phyloP scores from a whole-genome alignment of 2,113 vertebrate species.

The Engraulis encrasicolus region DNA sequence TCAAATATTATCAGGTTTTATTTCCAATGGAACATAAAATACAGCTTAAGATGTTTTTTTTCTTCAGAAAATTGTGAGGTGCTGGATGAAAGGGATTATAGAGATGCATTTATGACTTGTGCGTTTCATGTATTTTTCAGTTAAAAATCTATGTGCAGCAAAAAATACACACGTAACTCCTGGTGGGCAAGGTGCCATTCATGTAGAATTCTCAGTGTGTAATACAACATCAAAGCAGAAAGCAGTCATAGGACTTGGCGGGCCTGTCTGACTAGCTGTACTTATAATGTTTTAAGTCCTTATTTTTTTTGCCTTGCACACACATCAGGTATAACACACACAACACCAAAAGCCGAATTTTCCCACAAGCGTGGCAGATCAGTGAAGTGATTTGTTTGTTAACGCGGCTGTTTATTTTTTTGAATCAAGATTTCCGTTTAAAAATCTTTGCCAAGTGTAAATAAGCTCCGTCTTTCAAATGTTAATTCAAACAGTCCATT shows the following conservation, averaged over 20 bases:
- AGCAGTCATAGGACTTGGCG: not conserved
- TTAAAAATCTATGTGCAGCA: not conserved
- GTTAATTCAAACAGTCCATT: constrained; percentile 63
- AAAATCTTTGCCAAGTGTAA: constrained; percentile 65
- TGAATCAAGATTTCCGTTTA: constrained; percentile 54
- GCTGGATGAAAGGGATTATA: not conserved
- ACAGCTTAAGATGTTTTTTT: not conserved
- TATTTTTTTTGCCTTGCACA: constrained; percentile 13
- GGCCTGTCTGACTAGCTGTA: not conserved
- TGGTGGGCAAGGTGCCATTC: not conserved
- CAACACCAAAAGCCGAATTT: not conserved
- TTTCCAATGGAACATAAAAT: not conserved
- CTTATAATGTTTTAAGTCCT: not conserved
- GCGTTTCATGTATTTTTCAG: not conserved
- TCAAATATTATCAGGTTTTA: not conserved
- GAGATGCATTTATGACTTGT: not conserved
- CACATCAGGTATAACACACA: not conserved
- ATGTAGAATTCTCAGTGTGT: not conserved
- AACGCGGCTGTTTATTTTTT: constrained; percentile 54
- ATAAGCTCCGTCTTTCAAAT: constrained; percentile 73
- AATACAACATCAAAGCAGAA: not conserved
- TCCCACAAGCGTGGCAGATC: not conserved
- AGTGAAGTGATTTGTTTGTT: constrained; percentile 57
- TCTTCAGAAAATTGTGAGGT: not conserved
- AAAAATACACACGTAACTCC: not conserved